Evolutionary conservation across 2,113 vertebrate genomes (phyloP).

Genomic region (Vulpes lagopus): DNA sequence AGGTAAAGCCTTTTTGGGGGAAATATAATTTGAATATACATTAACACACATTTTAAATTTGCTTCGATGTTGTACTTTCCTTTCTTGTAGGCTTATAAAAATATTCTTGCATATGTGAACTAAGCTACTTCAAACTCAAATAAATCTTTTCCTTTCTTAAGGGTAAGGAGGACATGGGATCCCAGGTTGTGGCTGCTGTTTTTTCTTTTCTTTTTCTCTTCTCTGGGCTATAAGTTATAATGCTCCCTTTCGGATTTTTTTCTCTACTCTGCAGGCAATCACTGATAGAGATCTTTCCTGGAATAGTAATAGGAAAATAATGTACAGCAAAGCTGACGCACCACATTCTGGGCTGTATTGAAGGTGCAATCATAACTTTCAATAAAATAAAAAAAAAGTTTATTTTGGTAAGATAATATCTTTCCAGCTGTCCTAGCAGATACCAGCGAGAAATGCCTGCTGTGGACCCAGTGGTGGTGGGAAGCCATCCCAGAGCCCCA

Average conservation of each 20-base stretch:
- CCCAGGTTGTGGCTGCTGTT: neutral
- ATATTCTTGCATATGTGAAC: neutral
- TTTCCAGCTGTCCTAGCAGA: conserved; percentile 77
- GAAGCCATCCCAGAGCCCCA: conserved; percentile 56
- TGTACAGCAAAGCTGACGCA: conserved; percentile 54
- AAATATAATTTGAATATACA: neutral
- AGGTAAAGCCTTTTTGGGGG: neutral
- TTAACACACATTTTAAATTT: neutral
- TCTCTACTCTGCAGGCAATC: conserved; percentile 33
- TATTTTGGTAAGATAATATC: conserved; percentile 76
- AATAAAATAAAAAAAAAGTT: conserved; percentile 63
- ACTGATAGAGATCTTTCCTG: conserved; percentile 63
- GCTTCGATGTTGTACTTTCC: neutral
- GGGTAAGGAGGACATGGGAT: neutral
- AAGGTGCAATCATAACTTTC: conserved; percentile 70
- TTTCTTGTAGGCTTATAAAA: neutral
- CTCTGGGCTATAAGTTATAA: neutral
- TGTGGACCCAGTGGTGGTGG: conserved; percentile 43
- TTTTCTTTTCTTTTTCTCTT: neutral
- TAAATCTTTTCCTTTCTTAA: neutral
- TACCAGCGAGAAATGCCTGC: conserved; percentile 37
- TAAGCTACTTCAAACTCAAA: neutral
- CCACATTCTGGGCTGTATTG: conserved; percentile 71
- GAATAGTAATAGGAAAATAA: conserved; percentile 74
- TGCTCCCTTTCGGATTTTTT: neutral